phyloP scores from a whole-genome alignment of 2,888 invertebrate species.

The Drosophila dives region DNA sequence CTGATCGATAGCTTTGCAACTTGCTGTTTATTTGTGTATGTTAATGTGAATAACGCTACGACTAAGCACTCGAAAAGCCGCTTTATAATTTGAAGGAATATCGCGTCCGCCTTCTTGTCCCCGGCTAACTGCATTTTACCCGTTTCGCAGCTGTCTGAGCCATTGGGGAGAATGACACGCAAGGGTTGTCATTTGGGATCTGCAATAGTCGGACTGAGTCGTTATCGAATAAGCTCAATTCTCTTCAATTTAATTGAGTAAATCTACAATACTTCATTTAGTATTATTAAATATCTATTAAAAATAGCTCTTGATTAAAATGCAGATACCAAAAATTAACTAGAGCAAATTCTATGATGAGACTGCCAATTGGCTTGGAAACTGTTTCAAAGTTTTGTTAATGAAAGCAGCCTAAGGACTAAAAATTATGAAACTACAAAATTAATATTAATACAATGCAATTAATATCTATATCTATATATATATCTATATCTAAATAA shows the following conservation, averaged over 20 bases:
- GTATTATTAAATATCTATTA: neutral
- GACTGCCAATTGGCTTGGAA: neutral
- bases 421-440: neutral
- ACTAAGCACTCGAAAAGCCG: conserved; percentile 51
- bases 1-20: conserved; percentile 64
- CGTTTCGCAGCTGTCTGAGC: conserved; percentile 64
- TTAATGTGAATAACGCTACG: conserved; percentile 8
- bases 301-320: neutral
- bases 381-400: neutral
- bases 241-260: conserved; percentile 4
- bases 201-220: neutral
- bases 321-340: neutral
- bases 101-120: conserved; percentile 36
- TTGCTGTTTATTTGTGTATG: conserved; percentile 11
- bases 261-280: neutral
- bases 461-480: too few relatives aligned
- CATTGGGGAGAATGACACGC: conserved; percentile 44
- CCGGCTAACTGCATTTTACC: conserved; percentile 67
- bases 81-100: conserved; percentile 70
- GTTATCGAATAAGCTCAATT: neutral
- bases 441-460: neutral
- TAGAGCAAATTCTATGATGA: neutral
- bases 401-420: neutral
- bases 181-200: conserved; percentile 41
- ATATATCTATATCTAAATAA: too few relatives aligned